These are phyloP conservation scores for Notolabrus celidotus DNA, from an alignment of 2,797 vertebrate species.

Conservation along the genomic window DNA sequence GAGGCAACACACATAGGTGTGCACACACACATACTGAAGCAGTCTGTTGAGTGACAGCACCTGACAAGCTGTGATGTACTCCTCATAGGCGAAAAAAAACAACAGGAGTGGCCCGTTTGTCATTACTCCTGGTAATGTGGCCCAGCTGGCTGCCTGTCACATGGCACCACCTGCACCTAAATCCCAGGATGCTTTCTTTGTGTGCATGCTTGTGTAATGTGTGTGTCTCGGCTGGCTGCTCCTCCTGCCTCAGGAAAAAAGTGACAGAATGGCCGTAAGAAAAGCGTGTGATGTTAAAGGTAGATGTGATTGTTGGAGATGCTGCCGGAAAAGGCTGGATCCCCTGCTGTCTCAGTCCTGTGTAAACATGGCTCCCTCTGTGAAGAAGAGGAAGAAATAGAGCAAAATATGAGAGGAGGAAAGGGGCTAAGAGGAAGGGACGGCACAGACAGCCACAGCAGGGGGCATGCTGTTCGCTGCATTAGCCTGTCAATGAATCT, in stretches of 20 bases:
- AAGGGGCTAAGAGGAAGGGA: constrained; percentile 28
- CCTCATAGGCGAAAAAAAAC: constrained; percentile 47
- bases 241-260: constrained; percentile 34
- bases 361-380: constrained; percentile 54
- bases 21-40: constrained; percentile 5
- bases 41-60: constrained; percentile 60
- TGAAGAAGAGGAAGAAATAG: constrained; percentile 37
- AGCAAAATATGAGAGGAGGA: constrained; percentile 28
- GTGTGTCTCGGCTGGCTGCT: constrained; percentile 31
- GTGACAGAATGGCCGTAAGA: constrained; percentile 27
- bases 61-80: constrained; percentile 50
- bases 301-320: constrained; percentile 43
- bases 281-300: constrained; percentile 37
- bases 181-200: constrained; percentile 58
- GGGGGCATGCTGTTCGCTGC: constrained; percentile 68
- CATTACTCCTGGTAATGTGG: constrained; percentile 65
- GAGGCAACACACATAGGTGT: not conserved
- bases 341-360: constrained; percentile 35
- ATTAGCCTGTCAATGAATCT: constrained; percentile 81
- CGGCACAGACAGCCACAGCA: constrained; percentile 70
- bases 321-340: constrained; percentile 39
- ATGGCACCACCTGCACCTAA: constrained; percentile 39
- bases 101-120: constrained; percentile 67
- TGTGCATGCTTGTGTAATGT: not conserved
- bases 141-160: constrained; percentile 72